Percentiles rank a stretch among this genome's conserved stretches.
phyloP scores from a whole-genome alignment of 2,888 invertebrate species.

The Drosophila histrio region DNA sequence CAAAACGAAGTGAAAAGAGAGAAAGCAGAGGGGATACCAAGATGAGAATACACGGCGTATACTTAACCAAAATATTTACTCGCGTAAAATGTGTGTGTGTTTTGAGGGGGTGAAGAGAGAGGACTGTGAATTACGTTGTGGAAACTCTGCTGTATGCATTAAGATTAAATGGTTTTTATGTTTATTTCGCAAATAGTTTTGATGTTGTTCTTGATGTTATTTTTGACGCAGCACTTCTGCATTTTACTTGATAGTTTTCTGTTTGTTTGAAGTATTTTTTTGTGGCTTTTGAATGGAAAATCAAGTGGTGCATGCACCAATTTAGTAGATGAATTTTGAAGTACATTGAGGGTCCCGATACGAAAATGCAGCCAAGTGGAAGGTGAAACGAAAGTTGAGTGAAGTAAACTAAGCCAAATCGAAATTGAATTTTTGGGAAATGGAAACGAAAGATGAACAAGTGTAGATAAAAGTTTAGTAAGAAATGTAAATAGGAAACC shows the following conservation, averaged over 20 bases:
- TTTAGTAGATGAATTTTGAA: slow-evolving; percentile 35
- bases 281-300: slow-evolving; percentile 34
- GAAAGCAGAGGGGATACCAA: neutral
- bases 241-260: slow-evolving; percentile 27
- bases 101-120: slow-evolving; percentile 3
- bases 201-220: slow-evolving; percentile 15
- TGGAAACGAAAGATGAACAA: neutral
- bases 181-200: slow-evolving; percentile 65
- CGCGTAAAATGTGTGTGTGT: slow-evolving; percentile 30
- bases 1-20: neutral
- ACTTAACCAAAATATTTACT: slow-evolving; percentile 72
- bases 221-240: slow-evolving; percentile 12
- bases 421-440: slow-evolving; percentile 1
- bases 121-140: slow-evolving; percentile 18
- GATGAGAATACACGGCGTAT: slow-evolving; percentile 53
- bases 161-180: slow-evolving; percentile 76
- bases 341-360: slow-evolving; percentile 3
- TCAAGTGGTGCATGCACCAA: slow-evolving; percentile 36
- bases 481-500: neutral
- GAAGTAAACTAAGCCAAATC: slow-evolving; percentile 3
- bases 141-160: slow-evolving; percentile 42
- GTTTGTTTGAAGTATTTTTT: slow-evolving; percentile 21
- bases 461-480: neutral
- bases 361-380: slow-evolving; percentile 36
- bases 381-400: slow-evolving; percentile 13